Percentiles rank a stretch among this genome's conserved stretches.
These are phyloP conservation scores for Nomada fucata DNA, from an alignment of 2,888 invertebrate genomes.

Conservation along the genomic window DNA sequence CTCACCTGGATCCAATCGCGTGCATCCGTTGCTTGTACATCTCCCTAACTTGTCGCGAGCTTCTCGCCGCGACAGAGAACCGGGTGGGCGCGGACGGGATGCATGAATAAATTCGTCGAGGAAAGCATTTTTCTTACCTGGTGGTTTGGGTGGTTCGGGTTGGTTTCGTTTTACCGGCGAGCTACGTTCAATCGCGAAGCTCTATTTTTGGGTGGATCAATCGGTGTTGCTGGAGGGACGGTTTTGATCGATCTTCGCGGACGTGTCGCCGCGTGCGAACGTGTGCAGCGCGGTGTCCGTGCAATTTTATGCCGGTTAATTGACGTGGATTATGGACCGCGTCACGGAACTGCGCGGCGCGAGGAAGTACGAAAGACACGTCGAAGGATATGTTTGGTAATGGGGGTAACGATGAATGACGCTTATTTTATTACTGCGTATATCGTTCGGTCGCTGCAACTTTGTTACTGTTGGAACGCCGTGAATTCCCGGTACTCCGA, in stretches of 20 bases:
- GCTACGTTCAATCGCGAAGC: constrained; percentile 8
- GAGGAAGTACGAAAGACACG: neutral
- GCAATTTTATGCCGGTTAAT: neutral
- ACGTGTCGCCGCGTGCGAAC: neutral
- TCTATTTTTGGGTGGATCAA: no score
- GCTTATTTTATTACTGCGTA: constrained; percentile 11
- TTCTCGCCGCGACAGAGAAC: constrained; percentile 24
- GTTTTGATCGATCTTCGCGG: constrained; percentile 20
- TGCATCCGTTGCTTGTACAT: constrained; percentile 23
- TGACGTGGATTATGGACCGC: constrained; percentile 8
- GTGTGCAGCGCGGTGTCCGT: neutral
- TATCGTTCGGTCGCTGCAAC: neutral
- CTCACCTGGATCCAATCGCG: constrained; percentile 73
- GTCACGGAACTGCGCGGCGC: neutral
- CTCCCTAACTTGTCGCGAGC: constrained; percentile 18
- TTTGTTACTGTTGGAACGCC: no score
- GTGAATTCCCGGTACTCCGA: no score
- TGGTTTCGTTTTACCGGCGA: constrained; percentile 11
- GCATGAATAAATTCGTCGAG: constrained; percentile 29
- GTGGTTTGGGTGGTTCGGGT: constrained; percentile 23
- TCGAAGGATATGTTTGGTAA: constrained; percentile 18
- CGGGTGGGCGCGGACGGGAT: neutral
- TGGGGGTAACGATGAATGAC: constrained; percentile 9
- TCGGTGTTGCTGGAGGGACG: neutral
- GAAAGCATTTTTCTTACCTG: constrained; percentile 28